phyloP scores from a whole-genome alignment of 2,113 vertebrate species.

The Agelaius phoeniceus region DNA sequence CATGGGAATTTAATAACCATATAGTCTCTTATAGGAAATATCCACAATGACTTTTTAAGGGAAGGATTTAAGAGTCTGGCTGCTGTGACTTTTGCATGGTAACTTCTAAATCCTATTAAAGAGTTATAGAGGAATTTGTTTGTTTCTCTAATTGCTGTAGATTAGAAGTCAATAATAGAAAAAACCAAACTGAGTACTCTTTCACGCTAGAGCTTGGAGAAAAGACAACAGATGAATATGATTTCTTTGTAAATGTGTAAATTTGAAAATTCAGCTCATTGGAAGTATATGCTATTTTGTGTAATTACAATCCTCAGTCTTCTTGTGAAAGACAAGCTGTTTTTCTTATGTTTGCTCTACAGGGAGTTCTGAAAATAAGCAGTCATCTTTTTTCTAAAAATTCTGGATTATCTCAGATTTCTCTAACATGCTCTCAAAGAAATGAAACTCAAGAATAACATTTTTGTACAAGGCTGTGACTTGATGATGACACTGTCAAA shows the following conservation, averaged over 20 bases:
- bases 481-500: neutral
- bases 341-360: neutral
- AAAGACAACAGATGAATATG: neutral
- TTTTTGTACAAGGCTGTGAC: neutral
- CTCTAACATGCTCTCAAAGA: neutral
- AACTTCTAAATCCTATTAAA: neutral
- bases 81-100: neutral
- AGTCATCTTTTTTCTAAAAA: neutral
- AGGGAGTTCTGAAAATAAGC: constrained; percentile 11
- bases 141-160: constrained; percentile 16
- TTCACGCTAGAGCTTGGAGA: neutral
- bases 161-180: neutral
- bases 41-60: neutral
- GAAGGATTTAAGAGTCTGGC: neutral
- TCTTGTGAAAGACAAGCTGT: neutral
- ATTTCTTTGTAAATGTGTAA: neutral
- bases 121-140: neutral
- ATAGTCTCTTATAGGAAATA: neutral
- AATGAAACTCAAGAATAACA: neutral
- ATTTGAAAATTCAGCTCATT: neutral
- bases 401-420: neutral
- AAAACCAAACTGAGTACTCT: neutral
- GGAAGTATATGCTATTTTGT: neutral
- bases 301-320: neutral
- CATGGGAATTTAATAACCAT: neutral